phyloP scores from a whole-genome alignment of 2,797 vertebrate species.

The Thunnus albacares region DNA sequence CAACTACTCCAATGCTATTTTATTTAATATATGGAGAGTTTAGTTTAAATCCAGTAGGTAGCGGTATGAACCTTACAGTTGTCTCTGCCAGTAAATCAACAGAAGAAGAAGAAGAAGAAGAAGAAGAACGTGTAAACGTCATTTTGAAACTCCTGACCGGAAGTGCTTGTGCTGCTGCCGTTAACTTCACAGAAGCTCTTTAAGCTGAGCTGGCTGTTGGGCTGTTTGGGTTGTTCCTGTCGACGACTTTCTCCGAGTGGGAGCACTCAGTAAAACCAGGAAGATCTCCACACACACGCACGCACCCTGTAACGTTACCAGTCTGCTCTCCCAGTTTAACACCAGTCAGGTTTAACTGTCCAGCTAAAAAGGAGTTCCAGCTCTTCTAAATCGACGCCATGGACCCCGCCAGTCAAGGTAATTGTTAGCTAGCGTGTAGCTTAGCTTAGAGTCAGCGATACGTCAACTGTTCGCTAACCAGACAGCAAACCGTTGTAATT shows the following conservation, averaged over 20 bases:
- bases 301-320: not conserved
- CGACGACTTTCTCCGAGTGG: conserved; percentile 58
- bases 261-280: conserved; percentile 42
- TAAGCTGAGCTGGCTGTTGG: conserved; percentile 75
- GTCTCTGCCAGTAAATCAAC: too few relatives aligned
- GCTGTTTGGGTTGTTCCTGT: conserved; percentile 53
- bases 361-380: not conserved
- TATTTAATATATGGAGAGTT: too few relatives aligned
- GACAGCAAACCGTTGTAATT: not conserved
- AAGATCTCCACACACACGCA: not conserved
- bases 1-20: too few relatives aligned
- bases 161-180: fast-evolving
- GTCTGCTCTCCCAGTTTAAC: not conserved
- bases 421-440: conserved; percentile 41
- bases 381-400: conserved; percentile 61
- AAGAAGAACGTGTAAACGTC: not conserved
- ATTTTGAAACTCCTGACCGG: conserved; percentile 47
- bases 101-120: too few relatives aligned
- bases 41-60: too few relatives aligned
- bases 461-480: not conserved
- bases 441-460: conserved; percentile 20
- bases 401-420: conserved; percentile 83
- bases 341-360: not conserved
- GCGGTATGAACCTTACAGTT: too few relatives aligned
- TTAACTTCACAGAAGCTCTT: conserved; percentile 6